These are phyloP conservation scores for Drosophila rhopaloa DNA, from an alignment of 1,140 invertebrate species.

Conservation along the genomic window DNA sequence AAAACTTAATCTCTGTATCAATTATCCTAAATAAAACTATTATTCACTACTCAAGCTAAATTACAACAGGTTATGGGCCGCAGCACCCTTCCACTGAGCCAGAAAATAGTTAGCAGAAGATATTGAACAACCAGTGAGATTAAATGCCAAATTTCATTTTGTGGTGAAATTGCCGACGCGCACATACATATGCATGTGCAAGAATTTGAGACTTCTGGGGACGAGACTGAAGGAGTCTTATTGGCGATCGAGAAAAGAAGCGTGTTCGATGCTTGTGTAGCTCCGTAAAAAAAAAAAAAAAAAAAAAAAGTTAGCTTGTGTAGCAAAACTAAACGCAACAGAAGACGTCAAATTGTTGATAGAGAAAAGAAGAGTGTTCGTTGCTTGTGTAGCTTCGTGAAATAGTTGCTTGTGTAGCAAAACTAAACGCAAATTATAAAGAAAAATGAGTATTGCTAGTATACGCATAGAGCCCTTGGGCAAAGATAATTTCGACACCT, in stretches of 20 bases:
- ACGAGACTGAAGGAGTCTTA: neutral
- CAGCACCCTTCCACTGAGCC: constrained; percentile 9
- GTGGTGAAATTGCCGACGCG: constrained; percentile 1
- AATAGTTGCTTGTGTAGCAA: constrained; percentile 4
- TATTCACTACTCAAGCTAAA: too few species aligned
- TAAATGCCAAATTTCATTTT: neutral
- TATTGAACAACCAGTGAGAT: constrained; percentile 1
- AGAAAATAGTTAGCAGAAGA: constrained; percentile 12
- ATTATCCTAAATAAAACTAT: too few species aligned
- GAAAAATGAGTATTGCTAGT: constrained; percentile 2
- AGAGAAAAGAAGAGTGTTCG: neutral
- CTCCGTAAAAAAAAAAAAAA: too few species aligned
- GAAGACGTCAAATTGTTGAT: neutral
- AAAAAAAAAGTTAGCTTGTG: too few species aligned
- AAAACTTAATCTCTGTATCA: too few species aligned
- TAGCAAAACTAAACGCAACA: too few species aligned
- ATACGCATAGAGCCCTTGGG: constrained; percentile 3
- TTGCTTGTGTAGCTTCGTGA: constrained; percentile 7
- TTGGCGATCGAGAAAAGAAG: too few species aligned
- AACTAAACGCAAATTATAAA: constrained; percentile 1
- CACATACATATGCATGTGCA: constrained; percentile 2
- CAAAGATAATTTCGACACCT: constrained; percentile 1
- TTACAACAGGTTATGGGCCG: neutral
- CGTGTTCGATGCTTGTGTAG: too few species aligned
- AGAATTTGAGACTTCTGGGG: constrained; percentile 1